These are phyloP conservation scores for Clarias pachynema DNA, from an alignment of 2,797 vertebrate genomes.

Conservation along the genomic window DNA sequence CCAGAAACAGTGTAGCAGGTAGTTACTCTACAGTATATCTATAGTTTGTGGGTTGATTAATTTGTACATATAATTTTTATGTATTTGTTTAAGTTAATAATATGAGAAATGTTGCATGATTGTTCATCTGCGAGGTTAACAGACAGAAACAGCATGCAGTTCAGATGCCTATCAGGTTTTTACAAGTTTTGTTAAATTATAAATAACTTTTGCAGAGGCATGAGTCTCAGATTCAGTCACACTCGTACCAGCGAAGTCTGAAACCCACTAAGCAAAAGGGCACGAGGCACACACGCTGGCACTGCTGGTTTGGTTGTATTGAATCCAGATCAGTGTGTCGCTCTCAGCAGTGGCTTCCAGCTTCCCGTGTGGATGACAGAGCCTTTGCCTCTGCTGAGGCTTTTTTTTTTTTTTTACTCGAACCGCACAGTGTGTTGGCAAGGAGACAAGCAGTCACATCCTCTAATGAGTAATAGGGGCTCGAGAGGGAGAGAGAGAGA, in stretches of 20 bases:
- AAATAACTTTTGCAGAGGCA: conserved; percentile 32
- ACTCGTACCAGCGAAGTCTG: not conserved
- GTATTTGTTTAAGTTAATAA: not conserved
- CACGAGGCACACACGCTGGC: conserved; percentile 7
- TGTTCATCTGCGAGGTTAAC: conserved; percentile 18
- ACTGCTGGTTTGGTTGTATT: conserved; percentile 36
- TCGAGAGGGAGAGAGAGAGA: conserved; percentile 44
- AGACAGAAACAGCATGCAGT: conserved; percentile 20
- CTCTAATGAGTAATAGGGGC: conserved; percentile 53
- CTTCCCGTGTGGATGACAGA: conserved; percentile 39
- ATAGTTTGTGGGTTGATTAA: not conserved
- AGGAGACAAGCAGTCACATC: conserved; percentile 56
- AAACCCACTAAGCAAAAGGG: not conserved
- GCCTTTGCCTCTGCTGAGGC: conserved; percentile 44
- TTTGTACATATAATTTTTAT: not conserved
- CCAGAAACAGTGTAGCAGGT: not conserved
- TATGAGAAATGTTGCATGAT: conserved; percentile 17
- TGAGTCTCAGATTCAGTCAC: conserved; percentile 20
- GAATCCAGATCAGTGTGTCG: conserved; percentile 44
- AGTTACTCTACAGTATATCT: not conserved
- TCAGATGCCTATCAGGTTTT: not conserved
- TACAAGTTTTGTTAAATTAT: conserved; percentile 18
- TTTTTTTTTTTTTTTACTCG: conserved; percentile 31
- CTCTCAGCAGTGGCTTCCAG: conserved; percentile 44
- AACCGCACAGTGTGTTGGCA: conserved; percentile 54